Base-by-base conservation (phyloP, 2,113 vertebrate genomes). In the Salvelinus fontinalis region DNA sequence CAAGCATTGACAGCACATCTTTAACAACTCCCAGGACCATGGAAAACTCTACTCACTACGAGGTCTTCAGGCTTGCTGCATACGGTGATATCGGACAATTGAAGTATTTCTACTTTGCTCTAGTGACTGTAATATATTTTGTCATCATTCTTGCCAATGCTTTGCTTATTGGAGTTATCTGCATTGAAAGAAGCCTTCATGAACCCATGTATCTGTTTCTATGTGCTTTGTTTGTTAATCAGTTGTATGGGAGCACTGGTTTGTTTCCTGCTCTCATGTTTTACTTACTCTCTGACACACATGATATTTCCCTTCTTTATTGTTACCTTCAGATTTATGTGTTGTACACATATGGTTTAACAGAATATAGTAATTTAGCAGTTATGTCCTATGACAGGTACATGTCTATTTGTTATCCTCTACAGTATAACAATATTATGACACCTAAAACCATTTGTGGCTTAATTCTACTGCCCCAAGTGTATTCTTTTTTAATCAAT, bases 251-350 rank as follows among this genome's bases (percentile, higher is more conserved):
- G 31, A 34, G 31, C 31, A 34, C 31, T 34, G 31, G 1, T 34
- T 34, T 34, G 31, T 6, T 34, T 34, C 31, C 31, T 34, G 31
- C 31, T 34, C 31, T 34, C 34, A 34, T 34, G 34, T 34, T 34
- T 34, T 34, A 34, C 34, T 34, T 34, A 1, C 34, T 34, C 1
- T 34, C 34, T 34, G 34, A 34, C 2, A 75, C 34, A 12, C 82
- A 85, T 59, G 76, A 78, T 22, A 69, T 90, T 66, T 82, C 87
- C 60, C 82, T 76, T 0, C 2, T n/a, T 34, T 64, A 73, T 26
- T 90, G 87, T 72, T 68, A 90, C 7, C 67, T 75, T 14, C 89
- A 90, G 5, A 79, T 84, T 39, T 92, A 79, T 27, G 80, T 71
- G 74, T 81, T 91, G 20, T 7, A 34, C 34, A 34, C 34, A 34